Evolutionary conservation across 2,113 vertebrate species (phyloP).

Genomic region (Corvus hawaiiensis): DNA sequence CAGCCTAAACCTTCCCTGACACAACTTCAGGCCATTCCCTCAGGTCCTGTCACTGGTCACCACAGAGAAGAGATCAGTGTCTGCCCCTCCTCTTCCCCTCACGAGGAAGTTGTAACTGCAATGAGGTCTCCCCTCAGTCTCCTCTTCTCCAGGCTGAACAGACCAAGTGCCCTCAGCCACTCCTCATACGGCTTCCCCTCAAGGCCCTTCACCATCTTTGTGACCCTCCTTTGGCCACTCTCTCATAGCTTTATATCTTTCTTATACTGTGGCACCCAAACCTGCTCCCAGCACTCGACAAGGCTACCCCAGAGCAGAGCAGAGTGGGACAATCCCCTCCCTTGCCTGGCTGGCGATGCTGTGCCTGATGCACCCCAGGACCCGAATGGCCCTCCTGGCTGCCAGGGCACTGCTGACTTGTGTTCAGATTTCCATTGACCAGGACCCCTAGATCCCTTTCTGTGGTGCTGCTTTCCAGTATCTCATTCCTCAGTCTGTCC

Average conservation of each 20-base stretch:
- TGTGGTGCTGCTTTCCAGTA: fast-evolving
- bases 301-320: neutral
- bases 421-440: neutral
- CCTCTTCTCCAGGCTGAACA: neutral
- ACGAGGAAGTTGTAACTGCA: fast-evolving
- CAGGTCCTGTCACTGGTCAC: neutral
- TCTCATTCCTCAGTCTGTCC: neutral
- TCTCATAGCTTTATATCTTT: neutral
- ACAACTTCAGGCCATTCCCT: neutral
- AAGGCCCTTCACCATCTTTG: neutral
- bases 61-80: neutral
- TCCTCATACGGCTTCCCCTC: fast-evolving
- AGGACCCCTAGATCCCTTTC: neutral
- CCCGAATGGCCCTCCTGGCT: fast-evolving
- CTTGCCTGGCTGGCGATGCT: fast-evolving
- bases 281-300: fast-evolving
- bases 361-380: neutral
- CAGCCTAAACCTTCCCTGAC: neutral
- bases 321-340: neutral
- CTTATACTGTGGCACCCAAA: neutral
- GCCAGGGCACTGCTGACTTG: neutral
- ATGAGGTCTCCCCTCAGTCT: neutral
- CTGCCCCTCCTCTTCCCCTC: neutral
- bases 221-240: neutral
- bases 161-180: neutral